Evolutionary conservation across 2,113 vertebrate species (phyloP).

Genomic region (Lasiurus cinereus): DNA sequence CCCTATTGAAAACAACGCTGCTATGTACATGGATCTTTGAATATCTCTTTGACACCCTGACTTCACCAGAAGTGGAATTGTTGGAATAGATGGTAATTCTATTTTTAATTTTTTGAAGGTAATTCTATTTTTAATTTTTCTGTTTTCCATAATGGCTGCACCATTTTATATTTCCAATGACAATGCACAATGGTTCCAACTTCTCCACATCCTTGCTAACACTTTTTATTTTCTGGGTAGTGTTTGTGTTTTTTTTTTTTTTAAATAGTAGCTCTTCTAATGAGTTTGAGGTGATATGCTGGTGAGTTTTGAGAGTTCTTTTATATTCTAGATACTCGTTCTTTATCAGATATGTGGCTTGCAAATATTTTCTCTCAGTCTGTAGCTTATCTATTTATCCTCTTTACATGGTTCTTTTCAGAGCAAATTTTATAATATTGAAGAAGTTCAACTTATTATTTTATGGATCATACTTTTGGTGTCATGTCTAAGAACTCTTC

Average conservation of each 20-base stretch:
- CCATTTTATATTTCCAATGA: background rate
- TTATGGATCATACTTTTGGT: slow-evolving; percentile 10
- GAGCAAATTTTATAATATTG: slow-evolving; percentile 31
- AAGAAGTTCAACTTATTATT: background rate
- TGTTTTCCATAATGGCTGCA: background rate
- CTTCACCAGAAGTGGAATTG: background rate
- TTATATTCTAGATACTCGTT: background rate
- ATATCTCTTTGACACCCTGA: background rate
- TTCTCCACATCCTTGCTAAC: background rate
- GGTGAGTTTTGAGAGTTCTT: slow-evolving; percentile 50
- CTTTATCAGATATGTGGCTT: slow-evolving; percentile 29
- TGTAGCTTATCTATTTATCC: background rate
- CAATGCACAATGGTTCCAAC: background rate
- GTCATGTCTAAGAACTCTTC: background rate
- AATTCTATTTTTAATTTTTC: slow-evolving; percentile 6
- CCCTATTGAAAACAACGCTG: background rate
- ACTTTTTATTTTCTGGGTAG: background rate
- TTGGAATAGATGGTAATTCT: background rate
- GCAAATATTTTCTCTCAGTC: background rate
- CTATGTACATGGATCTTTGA: background rate
- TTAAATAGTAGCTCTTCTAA: background rate
- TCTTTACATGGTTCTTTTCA: slow-evolving; percentile 9
- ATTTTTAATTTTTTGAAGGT: background rate
- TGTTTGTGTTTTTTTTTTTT: background rate
- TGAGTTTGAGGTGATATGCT: background rate